These are phyloP conservation scores for Platorchestia sp. DNA, from an alignment of 1,140 invertebrate genomes.

Conservation along the genomic window DNA sequence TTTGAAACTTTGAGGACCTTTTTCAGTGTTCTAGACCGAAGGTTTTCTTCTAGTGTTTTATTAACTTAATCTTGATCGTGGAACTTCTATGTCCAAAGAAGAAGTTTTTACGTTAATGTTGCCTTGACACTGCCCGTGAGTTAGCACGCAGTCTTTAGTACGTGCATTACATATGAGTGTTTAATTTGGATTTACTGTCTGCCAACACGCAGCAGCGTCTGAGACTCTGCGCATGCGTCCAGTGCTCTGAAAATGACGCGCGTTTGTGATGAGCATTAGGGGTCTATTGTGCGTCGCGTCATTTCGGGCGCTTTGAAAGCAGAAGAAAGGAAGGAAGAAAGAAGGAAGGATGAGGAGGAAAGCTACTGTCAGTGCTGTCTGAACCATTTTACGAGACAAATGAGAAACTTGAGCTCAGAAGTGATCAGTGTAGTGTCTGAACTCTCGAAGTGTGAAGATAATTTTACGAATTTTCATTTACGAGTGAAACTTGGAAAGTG, in stretches of 20 bases:
- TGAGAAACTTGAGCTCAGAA: neutral
- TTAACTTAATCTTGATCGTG: neutral
- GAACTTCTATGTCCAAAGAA: neutral
- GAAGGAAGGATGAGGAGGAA: neutral
- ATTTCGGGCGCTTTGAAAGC: neutral
- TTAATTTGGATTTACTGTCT: neutral
- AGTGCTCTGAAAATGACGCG: neutral
- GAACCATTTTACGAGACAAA: neutral
- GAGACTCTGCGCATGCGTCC: neutral
- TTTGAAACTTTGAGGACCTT: neutral
- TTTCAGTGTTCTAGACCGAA: constrained; percentile 7
- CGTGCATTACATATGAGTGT: neutral
- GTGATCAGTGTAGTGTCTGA: neutral
- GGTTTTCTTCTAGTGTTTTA: neutral
- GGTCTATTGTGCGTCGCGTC: neutral
- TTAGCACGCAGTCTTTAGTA: neutral
- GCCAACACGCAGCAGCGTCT: neutral
- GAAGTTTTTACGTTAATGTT: neutral
- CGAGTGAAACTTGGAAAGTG: neutral
- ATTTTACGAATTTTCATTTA: neutral
- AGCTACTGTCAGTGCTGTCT: neutral
- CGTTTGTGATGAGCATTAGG: neutral
- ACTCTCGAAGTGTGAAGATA: neutral
- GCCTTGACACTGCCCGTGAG: neutral
- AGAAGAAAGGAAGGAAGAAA: too few species aligned